Evolutionary conservation across 2,888 invertebrate species (phyloP).

Genomic region (Theretra japonica): DNA sequence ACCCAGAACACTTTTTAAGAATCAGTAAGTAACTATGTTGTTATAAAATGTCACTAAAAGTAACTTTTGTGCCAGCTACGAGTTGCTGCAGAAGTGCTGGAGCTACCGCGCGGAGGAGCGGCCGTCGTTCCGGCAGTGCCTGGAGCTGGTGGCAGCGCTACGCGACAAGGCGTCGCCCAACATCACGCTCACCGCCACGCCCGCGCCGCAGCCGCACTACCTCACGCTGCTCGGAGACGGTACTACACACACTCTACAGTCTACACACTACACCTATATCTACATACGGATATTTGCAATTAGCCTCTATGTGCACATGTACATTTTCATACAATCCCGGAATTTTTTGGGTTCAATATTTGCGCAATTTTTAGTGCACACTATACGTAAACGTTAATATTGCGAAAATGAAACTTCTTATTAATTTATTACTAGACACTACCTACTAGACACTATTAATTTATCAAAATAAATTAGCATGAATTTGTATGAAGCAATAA

Average conservation of each 20-base stretch:
- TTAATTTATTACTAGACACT: background rate
- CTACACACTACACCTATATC: background rate
- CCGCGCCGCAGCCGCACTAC: conserved; percentile 70
- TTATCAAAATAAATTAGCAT: background rate
- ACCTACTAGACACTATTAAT: no score
- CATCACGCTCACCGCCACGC: conserved; percentile 64
- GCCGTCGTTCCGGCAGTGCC: conserved; percentile 94
- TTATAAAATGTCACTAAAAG: background rate
- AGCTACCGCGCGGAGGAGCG: conserved; percentile 91
- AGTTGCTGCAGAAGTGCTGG: conserved; percentile 95
- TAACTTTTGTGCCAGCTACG: conserved; percentile 84
- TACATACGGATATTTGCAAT: background rate
- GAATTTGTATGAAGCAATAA: background rate
- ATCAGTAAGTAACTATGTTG: no score
- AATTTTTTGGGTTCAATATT: no score
- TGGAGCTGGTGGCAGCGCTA: conserved; percentile 84
- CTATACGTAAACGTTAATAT: no score
- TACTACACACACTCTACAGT: conserved; percentile 38
- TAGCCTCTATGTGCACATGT: background rate
- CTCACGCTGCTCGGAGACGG: conserved; percentile 77
- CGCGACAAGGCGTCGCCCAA: conserved; percentile 69
- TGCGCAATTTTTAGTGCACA: no score
- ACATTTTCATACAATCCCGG: background rate
- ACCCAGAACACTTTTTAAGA: no score
- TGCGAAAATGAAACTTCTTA: no score